Evolutionary conservation across 2,888 invertebrate species (phyloP).

Genomic region (Microdon myrmicae): DNA sequence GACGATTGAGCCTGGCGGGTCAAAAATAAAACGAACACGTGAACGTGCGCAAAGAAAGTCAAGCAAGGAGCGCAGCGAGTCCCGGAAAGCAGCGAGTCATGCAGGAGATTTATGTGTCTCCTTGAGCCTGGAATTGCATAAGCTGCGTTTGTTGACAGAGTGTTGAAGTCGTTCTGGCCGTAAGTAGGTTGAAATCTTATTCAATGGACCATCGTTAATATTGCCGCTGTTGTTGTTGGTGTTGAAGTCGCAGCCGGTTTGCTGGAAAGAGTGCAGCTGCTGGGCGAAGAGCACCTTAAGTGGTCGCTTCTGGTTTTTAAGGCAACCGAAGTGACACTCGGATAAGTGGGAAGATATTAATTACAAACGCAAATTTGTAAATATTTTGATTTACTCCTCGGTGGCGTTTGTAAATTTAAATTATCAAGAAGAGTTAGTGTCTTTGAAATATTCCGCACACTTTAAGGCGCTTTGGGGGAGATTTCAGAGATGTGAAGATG

Average conservation of each 20-base stretch:
- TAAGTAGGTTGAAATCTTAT: conserved; percentile 51
- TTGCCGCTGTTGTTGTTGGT: background rate
- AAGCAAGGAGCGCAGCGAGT: conserved; percentile 21
- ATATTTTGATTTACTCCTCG: conserved; percentile 37
- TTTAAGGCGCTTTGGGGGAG: conserved; percentile 1
- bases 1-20: conserved; percentile 1
- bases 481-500: too few species aligned
- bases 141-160: conserved; percentile 49
- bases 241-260: background rate
- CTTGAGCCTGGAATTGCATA: conserved; percentile 40
- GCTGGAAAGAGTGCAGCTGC: conserved; percentile 17
- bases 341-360: conserved; percentile 51
- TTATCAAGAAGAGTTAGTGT: too few species aligned
- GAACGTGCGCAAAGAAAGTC: conserved; percentile 34
- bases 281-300: conserved; percentile 18
- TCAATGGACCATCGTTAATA: conserved; percentile 29
- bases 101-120: conserved; percentile 36
- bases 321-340: conserved; percentile 26
- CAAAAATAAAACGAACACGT: conserved; percentile 10
- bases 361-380: conserved; percentile 41
- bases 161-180: conserved; percentile 24
- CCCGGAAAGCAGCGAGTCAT: background rate
- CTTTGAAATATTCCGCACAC: conserved; percentile 17
- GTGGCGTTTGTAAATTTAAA: conserved; percentile 9
- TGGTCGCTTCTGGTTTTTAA: conserved; percentile 12